Percentiles rank a stretch among this genome's conserved stretches.
Conservation (phyloP, 2,797 vertebrate genomes). For the Toxotes lorentzi region DNA sequence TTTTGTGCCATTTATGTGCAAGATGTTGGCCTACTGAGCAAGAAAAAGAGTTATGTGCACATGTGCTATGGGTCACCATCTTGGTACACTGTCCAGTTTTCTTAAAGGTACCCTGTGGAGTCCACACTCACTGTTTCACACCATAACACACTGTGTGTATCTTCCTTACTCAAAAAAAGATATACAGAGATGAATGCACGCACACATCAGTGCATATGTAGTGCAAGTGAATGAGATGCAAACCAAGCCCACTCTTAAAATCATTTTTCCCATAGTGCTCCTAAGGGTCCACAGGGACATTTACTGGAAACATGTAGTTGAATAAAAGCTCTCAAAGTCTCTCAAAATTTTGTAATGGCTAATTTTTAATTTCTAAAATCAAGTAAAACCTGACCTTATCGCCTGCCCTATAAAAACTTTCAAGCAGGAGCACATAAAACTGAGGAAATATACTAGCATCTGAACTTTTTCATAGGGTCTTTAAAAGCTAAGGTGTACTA, state of each 20-base stretch:
- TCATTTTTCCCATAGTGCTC: neutral
- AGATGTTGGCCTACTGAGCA: too few species aligned
- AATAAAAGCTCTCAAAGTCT: neutral
- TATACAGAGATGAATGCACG: neutral
- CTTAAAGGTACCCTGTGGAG: neutral
- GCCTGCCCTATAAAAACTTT: neutral
- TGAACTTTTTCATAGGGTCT: neutral
- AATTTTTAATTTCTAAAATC: neutral
- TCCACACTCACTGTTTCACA: neutral
- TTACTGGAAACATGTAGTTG: too few species aligned
- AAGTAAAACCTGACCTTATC: neutral
- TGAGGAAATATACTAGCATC: neutral
- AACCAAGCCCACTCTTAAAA: neutral
- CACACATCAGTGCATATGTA: neutral
- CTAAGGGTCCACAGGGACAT: neutral
- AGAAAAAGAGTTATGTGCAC: too few species aligned
- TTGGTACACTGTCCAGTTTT: neutral
- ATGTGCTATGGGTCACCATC: neutral
- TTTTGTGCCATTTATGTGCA: too few species aligned
- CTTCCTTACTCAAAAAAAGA: neutral
- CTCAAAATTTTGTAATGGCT: neutral
- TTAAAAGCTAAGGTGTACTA: neutral
- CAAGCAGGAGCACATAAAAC: neutral
- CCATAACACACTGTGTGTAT: neutral
- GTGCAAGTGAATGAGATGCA: neutral